A percentile compares a stretch with the other conserved stretches of the same genome.
These are phyloP conservation scores for Anser brachyrhynchus DNA, from an alignment of 2,113 vertebrate species.

Conservation along the genomic window DNA sequence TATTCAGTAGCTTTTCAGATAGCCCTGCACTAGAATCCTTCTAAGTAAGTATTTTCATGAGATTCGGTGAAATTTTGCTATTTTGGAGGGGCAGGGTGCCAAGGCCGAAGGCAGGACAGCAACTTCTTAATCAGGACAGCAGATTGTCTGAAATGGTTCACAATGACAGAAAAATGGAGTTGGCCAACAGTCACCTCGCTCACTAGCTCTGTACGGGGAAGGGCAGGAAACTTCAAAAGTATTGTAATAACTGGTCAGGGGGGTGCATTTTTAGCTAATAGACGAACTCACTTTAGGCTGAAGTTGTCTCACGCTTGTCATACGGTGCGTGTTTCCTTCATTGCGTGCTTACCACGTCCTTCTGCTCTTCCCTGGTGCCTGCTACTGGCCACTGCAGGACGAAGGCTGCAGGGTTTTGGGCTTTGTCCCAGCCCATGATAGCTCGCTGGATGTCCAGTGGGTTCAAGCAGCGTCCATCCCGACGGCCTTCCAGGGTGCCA, in stretches of 20 bases:
- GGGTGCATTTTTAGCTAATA: not conserved
- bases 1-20: not conserved
- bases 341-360: fast-evolving
- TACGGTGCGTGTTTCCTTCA: no score
- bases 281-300: not conserved
- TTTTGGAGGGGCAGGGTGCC: not conserved
- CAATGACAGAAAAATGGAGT: not conserved
- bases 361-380: not conserved
- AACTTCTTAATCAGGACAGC: not conserved
- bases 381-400: not conserved
- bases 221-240: not conserved
- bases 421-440: not conserved
- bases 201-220: not conserved
- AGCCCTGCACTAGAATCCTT: not conserved
- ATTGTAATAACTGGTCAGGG: not conserved
- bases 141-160: not conserved
- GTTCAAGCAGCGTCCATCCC: not conserved
- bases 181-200: not conserved
- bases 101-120: not conserved
- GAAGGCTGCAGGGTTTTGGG: not conserved
- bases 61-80: no score
- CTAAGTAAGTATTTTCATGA: not conserved
- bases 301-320: not conserved
- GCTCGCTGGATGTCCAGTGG: not conserved
- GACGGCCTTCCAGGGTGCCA: fast-evolving